Evolutionary conservation across 2,888 invertebrate genomes (phyloP), one percentile per base, ranked within the genome.

Genomic region (Morpho achilles): DNA sequence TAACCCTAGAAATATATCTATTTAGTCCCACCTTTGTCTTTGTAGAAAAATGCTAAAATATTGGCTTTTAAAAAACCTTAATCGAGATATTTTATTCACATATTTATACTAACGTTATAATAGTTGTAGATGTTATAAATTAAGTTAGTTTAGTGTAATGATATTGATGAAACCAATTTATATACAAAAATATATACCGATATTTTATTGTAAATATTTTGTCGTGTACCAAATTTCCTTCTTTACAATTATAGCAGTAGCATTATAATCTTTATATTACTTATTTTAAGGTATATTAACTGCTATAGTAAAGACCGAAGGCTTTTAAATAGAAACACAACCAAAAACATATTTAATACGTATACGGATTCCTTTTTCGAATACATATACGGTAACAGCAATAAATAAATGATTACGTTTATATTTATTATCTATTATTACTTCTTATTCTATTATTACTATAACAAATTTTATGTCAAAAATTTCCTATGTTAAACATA

Each of bases 191-290:
- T 80, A 83, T 76, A 82, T 80, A 83, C 75, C 77, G 79, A 81
- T 76, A 76, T 77, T 75, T 79, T 76, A 76, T 73, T 88, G 86
- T 88, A 87, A 84, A 85, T 85, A 86, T 79, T 79, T 82, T 79
- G 82, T 80, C 78, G 79, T 89, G 87, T 89, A 89, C 85, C 85
- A 88, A 88, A 84, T 82, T 82, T 83, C 81, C 88, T 89, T 89
- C 88, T 89, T 86, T 89, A 89, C 88, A 89, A 87, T 82, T 79
- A 84, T 88, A 88, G 86, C 57, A 65, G 77, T 88, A 88, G 84
- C 54, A 46, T 55, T 62, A 61, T 60, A 60, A 64, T 63, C 60
- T 60, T 47, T 65, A 53, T 56, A 64, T 55, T 61, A 68, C 62
- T 53, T 55, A 59, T 59, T 57, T n/a, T 43, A 45, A 43, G 42